Evolutionary conservation across 2,113 vertebrate species (phyloP), one percentile per base, ranked within the genome.

Genomic region (Corythornis cristatus): DNA sequence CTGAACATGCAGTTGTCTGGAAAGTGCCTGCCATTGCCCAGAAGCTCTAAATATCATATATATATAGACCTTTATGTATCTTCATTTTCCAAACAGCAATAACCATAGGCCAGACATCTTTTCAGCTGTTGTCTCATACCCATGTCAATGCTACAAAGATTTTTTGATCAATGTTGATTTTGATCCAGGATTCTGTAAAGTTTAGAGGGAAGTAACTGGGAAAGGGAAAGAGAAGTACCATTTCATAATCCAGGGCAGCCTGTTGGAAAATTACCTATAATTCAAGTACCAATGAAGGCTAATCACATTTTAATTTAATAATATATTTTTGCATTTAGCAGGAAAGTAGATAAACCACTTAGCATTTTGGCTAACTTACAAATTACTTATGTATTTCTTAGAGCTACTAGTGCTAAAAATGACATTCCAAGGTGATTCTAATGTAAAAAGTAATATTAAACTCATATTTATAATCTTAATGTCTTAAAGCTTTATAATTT

Each of bases 1-100:
- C 77, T 93, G 95, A 96, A 70, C 35, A 60, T 14, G 74, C 81
- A 93, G 85, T 83, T 94, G 85, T 64, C 92, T 80, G 46, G 58
- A 56, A 86, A 88, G 5, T 83, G 89, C 46, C 90, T 82, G 70
- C 62, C 82, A 31, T 17, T 79, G 88, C 73, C 82, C 94, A 83
- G 82, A 26, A 92, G 82, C 81, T 84, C 92, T 77, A 91, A 85
- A 66, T 89, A 83, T 31, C 54, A 11, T 6, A 20, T 58, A 21
- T 42, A 51, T 72, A 31, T 70, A 22, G 37, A n/a, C 71, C 17
- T 72, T 84, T 81, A 64, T 94, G 72, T 71, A 90, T 66, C 82
- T 95, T 90, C 71, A 93, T 95, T 96, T 96, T 90, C 85, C 68
- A 91, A 67, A 83, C 94, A 94, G 77, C 90, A 40, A 73, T 75